These are phyloP conservation scores for Brachionus rotundiformis DNA, from an alignment of 1,140 invertebrate genomes.

Conservation along the genomic window DNA sequence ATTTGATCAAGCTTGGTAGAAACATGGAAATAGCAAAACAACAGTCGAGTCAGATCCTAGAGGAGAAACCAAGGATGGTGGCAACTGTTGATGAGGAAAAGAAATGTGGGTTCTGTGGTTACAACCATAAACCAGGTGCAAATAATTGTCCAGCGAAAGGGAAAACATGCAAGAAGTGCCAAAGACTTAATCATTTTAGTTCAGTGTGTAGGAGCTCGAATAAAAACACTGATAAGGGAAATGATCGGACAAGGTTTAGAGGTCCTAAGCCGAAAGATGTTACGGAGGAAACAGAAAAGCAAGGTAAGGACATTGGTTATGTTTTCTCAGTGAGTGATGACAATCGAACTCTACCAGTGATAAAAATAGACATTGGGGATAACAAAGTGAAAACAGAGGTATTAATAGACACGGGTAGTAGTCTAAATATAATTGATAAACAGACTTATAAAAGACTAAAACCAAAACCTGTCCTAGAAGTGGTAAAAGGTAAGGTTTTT, in stretches of 20 bases:
- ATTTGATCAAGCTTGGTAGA: background rate
- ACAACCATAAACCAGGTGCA: background rate
- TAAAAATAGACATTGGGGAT: background rate
- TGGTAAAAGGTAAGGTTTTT: background rate
- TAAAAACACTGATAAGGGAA: conserved; percentile 1
- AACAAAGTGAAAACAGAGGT: background rate
- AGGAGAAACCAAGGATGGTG: background rate
- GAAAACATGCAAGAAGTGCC: background rate
- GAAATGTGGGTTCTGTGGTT: conserved; percentile 4
- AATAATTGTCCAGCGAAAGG: background rate
- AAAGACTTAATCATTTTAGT: conserved; percentile 12
- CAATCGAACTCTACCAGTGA: background rate
- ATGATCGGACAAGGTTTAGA: background rate
- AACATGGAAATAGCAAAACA: background rate
- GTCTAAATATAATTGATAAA: background rate
- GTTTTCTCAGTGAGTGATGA: background rate
- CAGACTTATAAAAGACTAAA: background rate
- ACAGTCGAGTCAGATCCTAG: background rate
- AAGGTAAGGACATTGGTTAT: background rate
- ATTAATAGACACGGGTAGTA: background rate
- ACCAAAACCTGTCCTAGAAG: background rate
- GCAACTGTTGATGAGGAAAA: background rate
- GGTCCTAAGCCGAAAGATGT: background rate
- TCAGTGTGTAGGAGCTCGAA: background rate
- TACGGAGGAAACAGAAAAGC: background rate